A percentile compares a stretch with the other conserved stretches of the same genome.
Conservation (phyloP, 2,797 vertebrate genomes). For the Enteromius anoplus region DNA sequence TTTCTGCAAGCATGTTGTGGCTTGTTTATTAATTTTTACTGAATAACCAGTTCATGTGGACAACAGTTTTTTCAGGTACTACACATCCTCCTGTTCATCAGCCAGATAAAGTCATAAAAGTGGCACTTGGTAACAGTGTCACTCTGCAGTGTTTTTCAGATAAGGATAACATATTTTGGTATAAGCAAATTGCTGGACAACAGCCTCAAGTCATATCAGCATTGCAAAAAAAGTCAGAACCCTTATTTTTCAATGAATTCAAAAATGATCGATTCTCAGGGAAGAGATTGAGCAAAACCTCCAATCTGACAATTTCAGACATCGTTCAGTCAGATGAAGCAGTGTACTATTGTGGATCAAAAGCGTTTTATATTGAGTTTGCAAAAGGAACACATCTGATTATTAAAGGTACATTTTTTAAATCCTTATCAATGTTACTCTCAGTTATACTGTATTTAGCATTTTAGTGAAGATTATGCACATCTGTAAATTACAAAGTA, state of each 20-base stretch:
- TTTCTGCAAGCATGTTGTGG: background rate
- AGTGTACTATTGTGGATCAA: conserved; percentile 29
- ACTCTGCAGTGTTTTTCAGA: background rate
- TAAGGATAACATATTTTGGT: background rate
- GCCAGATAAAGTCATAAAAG: background rate
- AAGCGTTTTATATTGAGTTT: background rate
- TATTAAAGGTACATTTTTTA: background rate
- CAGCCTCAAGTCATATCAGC: background rate
- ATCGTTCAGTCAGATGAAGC: conserved; percentile 26
- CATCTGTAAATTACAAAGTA: background rate
- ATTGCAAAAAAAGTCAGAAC: background rate
- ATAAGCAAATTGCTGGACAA: conserved; percentile 15
- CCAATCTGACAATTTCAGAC: conserved; percentile 21
- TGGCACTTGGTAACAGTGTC: conserved; percentile 1
- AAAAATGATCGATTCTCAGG: background rate
- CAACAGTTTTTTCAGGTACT: background rate
- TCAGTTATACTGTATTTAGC: background rate
- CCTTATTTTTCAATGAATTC: background rate
- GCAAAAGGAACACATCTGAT: conserved; percentile 19
- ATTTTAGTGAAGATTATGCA: background rate
- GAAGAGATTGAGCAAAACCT: background rate
- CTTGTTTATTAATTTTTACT: background rate
- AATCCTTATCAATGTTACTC: background rate
- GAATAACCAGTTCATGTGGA: background rate
- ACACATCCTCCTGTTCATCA: background rate